Base-by-base conservation (phyloP, 1,140 invertebrate species). In the Drosophila virilis region DNA sequence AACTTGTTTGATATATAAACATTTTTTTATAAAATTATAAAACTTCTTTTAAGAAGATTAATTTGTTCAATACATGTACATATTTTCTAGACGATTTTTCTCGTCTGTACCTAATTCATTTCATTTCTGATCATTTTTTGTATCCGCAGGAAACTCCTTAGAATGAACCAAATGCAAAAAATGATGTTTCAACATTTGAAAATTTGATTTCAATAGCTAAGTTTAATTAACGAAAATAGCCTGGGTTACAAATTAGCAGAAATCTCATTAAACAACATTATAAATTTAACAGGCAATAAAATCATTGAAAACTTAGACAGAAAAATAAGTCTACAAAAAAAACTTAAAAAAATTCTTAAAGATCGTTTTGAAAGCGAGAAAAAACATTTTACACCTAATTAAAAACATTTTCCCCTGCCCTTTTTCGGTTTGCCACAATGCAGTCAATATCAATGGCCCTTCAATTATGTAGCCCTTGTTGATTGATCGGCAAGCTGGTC, bases 391-490 rank as follows among this genome's bases (percentile, higher is more conserved):
- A 64, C 83, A 82, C 71, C 67, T 83, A 69, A 82, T 88, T 88
- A 81, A 65, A 65, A 68, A 62, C 59, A 54, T 59, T 65, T 58
- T 68, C 13, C 62, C 45, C 50, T 3, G 32, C 32, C 28, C 64
- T 45, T 74, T 60, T 50, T n/a, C 10, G 32, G 35, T 72, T 83
- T 69, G 72, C 52, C 60, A 64, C 50, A 60, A 60, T 57, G 50
- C 52, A 61, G 60, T 43, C 37, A 13, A 33, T 40, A 50, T 7
- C 12, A 12, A 12, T 48, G 69, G 78, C 69, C 48, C 72, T 61
- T 77, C 84, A 77, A 88, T 88, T 86, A 73, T 68, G 66, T 68
- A 62, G 78, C 83, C 82, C 72, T 68, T 62, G 65, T 40, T 86
- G 83, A 86, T 86, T 79, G 83, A 86, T 86, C 74, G 66, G 54